Evolutionary conservation across 2,113 vertebrate genomes (phyloP).

Genomic region (Ophthalmolycus amberensis): DNA sequence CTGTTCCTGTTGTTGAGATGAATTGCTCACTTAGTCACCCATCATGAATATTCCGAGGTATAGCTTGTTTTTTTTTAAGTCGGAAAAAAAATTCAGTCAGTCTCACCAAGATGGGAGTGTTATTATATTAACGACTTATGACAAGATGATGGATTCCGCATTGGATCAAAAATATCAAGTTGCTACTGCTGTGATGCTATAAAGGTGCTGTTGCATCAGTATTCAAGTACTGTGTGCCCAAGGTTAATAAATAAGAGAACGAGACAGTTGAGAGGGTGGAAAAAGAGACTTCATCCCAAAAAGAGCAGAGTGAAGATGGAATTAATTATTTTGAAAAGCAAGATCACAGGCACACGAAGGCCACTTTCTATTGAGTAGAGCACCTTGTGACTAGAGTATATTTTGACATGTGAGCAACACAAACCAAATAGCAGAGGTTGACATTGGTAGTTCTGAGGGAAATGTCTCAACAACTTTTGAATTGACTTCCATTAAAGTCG

Average conservation of each 20-base stretch:
- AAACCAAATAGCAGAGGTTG: background rate
- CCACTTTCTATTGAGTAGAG: background rate
- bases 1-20: slow-evolving; percentile 3
- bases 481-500: background rate
- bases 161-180: background rate
- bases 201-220: slow-evolving; percentile 9
- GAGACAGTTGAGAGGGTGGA: background rate
- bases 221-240: background rate
- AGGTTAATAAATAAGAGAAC: slow-evolving; percentile 6
- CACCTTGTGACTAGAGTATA: background rate
- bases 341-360: background rate
- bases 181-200: background rate
- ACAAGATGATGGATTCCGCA: slow-evolving; percentile 20
- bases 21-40: slow-evolving; percentile 3
- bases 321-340: slow-evolving; percentile 7
- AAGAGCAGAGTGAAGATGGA: background rate
- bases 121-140: slow-evolving; percentile 21
- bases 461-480: background rate
- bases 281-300: background rate
- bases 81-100: background rate
- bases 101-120: background rate
- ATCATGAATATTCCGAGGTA: background rate
- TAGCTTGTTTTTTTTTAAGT: background rate
- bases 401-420: background rate
- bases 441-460: background rate